Conservation (phyloP, 2,113 vertebrate species). For the Melanerpes formicivorus region DNA sequence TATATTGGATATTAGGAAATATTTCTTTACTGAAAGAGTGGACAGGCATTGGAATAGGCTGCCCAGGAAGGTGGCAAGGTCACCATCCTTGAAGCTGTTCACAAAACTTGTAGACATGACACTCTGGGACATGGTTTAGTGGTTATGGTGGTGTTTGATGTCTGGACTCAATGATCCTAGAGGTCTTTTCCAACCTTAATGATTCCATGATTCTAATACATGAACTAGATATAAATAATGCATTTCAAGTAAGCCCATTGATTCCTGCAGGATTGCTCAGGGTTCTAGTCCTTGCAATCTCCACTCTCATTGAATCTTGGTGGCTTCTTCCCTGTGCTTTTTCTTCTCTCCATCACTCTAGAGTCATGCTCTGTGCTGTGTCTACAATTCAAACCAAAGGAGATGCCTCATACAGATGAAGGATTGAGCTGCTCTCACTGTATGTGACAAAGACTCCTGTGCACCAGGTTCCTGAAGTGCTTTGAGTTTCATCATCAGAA, state of each 20-base stretch:
- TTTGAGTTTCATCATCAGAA: background rate
- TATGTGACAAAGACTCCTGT: background rate
- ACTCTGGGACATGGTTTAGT: no score
- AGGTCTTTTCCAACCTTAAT: no score
- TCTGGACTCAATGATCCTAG: no score
- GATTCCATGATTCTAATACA: no score
- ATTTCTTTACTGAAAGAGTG: no score
- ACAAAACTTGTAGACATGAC: no score
- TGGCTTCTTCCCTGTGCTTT: background rate
- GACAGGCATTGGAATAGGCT: no score
- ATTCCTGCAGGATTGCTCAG: background rate
- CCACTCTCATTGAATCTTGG: background rate
- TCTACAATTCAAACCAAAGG: background rate
- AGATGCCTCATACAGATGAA: rapidly evolving
- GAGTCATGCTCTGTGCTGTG: rapidly evolving
- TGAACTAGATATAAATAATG: background rate
- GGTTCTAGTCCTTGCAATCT: background rate
- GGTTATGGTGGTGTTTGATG: no score
- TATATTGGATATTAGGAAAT: no score
- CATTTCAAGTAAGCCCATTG: background rate
- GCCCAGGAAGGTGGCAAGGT: no score
- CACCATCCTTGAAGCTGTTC: no score
- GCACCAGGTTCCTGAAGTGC: background rate
- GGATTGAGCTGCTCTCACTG: background rate
- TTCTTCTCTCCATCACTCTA: background rate